Base-by-base conservation (phyloP, 2,888 invertebrate species). In the Ochropacha duplaris region DNA sequence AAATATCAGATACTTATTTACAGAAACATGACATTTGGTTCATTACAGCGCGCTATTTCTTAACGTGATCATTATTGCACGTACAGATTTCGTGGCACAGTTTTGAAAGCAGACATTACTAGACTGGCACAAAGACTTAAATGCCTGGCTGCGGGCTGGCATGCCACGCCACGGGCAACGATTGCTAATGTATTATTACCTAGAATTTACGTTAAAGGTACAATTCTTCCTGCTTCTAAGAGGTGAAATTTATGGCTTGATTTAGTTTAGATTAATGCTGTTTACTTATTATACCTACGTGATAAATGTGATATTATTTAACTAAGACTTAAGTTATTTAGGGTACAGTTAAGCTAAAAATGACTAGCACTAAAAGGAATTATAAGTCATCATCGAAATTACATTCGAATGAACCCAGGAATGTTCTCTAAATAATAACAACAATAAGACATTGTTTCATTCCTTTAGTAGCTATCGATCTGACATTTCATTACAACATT, bases 381-480 rank as follows among this genome's bases (percentile, higher is more conserved):
- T n/a, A n/a, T n/a, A n/a, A n/a, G n/a, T n/a, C n/a, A n/a, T 44
- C 8, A 51, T 58, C 54, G 22, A 57, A 60, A 54, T 62, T 57
- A 63, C 58, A 31, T 2, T 31, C 12, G 31, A 62, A 66, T 71
- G 68, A 67, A 67, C 51, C 60, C 26, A 57, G 64, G 64, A 74
- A 71, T 68, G 62, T 70, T 65, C 57, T 60, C 66, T 74, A 74
- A 81, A 73, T 79, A 81, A 79, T 44, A 68, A 66, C 68, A 63
- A 69, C 76, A 81, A 80, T 80, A 83, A 76, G 69, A 82, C 77
- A 84, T 86, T 84, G 81, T 81, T 78, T 79, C 19, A 44, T 71
- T 62, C 68, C 75, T 44, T 19, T 44, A 44, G 79, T 76, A 72
- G 72, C 72, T 68, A 74, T 78, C 76, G 72, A 74, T 79, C 70